Base-by-base conservation (phyloP, 2,888 invertebrate genomes). In the Selenia dentaria region DNA sequence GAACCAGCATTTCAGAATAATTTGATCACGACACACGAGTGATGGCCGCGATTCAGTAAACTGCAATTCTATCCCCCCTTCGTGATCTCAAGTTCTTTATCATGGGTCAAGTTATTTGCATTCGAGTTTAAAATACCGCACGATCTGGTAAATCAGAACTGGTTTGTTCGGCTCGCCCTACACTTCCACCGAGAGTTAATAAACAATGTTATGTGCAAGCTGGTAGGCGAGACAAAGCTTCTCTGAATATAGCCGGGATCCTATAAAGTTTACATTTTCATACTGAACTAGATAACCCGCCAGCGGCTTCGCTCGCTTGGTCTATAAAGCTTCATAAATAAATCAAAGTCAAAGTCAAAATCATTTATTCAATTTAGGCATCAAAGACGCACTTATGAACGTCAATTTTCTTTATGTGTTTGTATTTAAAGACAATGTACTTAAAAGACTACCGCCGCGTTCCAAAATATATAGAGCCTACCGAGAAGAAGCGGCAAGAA, bases 61-160 rank as follows among this genome's bases (percentile, higher is more conserved):
- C 25, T 27, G 35, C 31, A 51, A 47, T 50, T 48, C 47, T 54
- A 55, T 55, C 59, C 66, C 68, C 76, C 70, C 79, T 81, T 81
- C 80, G 72, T 78, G 66, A 64, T 67, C 71, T 79, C 75, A 78
- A 79, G 81, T 80, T 78, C 79, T 79, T 76, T 80, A 79, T 81
- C 82, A 83, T 71, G 75, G 74, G 59, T 67, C 71, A 79, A 77
- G 79, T 75, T 82, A 86, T 85, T 83, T 83, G 79, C 80, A 84
- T 83, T 84, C 74, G 62, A 74, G 74, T 81, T 81, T 83, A 83
- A 86, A 85, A 86, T 83, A 80, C 81, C 71, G 69, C 84, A 83
- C 84, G 83, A 85, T 82, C 81, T 83, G 80, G 82, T 84, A 85
- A 87, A 85, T 83, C 80, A 80, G 79, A 83, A 88, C 88, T 69